These are phyloP conservation scores for Lagorchestes hirsutus DNA, from an alignment of 2,797 vertebrate genomes.

Conservation along the genomic window DNA sequence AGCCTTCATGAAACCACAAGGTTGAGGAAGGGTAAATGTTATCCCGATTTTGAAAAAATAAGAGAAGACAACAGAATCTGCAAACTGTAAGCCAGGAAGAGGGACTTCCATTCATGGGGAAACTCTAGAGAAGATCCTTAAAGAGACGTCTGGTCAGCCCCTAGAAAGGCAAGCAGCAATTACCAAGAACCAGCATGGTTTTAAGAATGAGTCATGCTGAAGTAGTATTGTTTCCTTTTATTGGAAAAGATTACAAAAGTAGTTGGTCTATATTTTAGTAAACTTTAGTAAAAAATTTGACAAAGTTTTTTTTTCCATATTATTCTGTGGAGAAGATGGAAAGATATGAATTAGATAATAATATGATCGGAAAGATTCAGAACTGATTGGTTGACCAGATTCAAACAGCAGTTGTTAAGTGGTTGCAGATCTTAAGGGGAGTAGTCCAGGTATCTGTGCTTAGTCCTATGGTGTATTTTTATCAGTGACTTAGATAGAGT, in stretches of 20 bases:
- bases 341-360: neutral
- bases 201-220: no score
- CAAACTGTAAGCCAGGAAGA: neutral
- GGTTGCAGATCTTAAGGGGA: neutral
- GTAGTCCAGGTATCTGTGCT: neutral
- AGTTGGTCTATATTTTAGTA: neutral
- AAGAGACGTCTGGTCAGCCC: neutral
- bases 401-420: neutral
- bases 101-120: neutral
- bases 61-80: neutral
- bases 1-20: neutral
- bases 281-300: neutral
- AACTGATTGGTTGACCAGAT: neutral
- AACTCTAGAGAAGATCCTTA: neutral
- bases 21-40: neutral
- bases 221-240: no score
- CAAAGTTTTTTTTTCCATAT: neutral
- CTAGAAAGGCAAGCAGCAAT: neutral
- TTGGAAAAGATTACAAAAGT: neutral
- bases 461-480: neutral
- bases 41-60: neutral
- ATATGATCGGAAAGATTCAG: neutral
- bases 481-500: neutral
- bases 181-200: no score
- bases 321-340: neutral